Conservation (phyloP, 53 echinoderm and acorn worm species). For the Luidia sarsii region DNA sequence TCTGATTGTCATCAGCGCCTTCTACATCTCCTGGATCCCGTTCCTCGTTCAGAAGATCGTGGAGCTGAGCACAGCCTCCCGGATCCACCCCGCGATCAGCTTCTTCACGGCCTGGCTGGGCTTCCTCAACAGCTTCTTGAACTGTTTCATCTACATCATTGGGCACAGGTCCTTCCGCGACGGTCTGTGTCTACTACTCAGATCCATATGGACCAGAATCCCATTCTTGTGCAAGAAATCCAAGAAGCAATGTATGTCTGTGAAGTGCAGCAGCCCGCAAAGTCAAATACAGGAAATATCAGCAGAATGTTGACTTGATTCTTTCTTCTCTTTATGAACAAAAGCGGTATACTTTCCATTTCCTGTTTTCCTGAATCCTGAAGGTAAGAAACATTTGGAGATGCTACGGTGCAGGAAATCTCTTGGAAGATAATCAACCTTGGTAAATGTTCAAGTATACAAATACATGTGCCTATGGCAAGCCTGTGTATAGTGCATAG, state of each 20-base stretch:
- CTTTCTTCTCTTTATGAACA: too few species aligned
- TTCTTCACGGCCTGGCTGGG: conserved; percentile 91
- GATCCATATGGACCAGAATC: conserved; percentile 15
- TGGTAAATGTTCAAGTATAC: too few species aligned
- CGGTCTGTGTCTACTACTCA: conserved; percentile 54
- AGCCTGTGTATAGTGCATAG: too few species aligned
- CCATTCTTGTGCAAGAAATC: conserved; percentile 19
- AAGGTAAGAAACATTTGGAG: too few species aligned
- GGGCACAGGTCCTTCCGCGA: conserved; percentile 80
- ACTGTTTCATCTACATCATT: conserved; percentile 92
- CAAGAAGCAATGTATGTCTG: conserved; percentile 38
- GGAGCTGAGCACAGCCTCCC: conserved; percentile 42
- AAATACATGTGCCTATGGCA: too few species aligned
- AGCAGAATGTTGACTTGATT: conserved; percentile 14
- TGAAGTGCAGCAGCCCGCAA: too few species aligned
- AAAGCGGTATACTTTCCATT: too few species aligned
- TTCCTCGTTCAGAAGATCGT: conserved; percentile 73
- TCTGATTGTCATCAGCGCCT: conserved; percentile 87
- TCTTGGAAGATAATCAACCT: too few species aligned
- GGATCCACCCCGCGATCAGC: conserved; percentile 61
- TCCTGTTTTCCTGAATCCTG: too few species aligned
- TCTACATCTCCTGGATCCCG: conserved; percentile 92
- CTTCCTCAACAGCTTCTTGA: conserved; percentile 89
- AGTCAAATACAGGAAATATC: too few species aligned
- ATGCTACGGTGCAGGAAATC: too few species aligned